Conservation (phyloP, 37 sponge, comb jelly and placozoan species). For the Eunapius fragilis region DNA sequence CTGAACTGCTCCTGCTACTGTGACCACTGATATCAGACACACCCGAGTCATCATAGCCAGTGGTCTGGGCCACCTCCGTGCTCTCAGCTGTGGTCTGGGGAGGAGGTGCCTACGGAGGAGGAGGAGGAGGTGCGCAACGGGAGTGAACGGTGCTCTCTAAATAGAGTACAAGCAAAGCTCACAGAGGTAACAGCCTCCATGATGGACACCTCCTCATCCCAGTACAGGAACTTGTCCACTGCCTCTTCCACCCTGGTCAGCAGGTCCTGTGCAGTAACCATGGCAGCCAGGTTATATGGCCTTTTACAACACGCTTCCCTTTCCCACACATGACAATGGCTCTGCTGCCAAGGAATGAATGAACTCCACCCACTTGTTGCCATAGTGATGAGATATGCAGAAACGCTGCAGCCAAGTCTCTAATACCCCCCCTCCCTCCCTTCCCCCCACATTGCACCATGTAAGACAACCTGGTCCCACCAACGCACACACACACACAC, state of each 20-base stretch:
- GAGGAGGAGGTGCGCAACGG: background rate
- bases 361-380: too few relatives aligned
- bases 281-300: background rate
- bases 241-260: constrained; percentile 79
- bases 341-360: too few relatives aligned
- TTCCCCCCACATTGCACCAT: too few relatives aligned
- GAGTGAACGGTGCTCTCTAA: too few relatives aligned
- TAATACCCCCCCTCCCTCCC: too few relatives aligned
- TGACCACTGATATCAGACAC: constrained; percentile 59
- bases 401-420: too few relatives aligned
- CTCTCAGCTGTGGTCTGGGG: background rate
- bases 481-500: too few relatives aligned
- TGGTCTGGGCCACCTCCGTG: background rate
- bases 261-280: constrained; percentile 48
- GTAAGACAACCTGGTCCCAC: too few relatives aligned
- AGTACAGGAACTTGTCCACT: too few relatives aligned
- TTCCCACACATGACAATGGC: too few relatives aligned
- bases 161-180: background rate
- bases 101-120: background rate
- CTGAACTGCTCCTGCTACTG: constrained; percentile 26
- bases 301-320: too few relatives aligned
- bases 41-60: constrained; percentile 68
- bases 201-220: constrained; percentile 88
- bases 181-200: constrained; percentile 68
- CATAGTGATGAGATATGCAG: too few relatives aligned